Evolutionary conservation across 2,797 vertebrate genomes (phyloP).

Genomic region (Gallinago stenura): DNA sequence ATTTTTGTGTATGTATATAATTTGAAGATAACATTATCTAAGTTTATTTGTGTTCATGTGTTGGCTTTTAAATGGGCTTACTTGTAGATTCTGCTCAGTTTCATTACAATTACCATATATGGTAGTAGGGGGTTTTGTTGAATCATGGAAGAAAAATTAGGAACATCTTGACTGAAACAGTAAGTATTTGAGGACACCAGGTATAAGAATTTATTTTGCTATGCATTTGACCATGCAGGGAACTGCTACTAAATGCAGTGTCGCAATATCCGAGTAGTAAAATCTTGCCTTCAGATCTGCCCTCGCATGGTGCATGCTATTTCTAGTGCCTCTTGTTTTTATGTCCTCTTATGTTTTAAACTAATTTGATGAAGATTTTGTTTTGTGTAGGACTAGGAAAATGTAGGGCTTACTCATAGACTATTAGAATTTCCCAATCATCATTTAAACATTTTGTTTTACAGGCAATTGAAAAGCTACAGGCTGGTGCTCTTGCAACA

Average conservation of each 20-base stretch:
- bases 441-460: slow-evolving; percentile 63
- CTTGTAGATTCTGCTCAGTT: not conserved
- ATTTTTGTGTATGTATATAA: not conserved
- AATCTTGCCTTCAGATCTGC: not conserved
- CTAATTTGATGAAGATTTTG: not conserved
- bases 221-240: not conserved
- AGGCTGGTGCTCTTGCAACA: slow-evolving; percentile 92
- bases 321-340: not conserved
- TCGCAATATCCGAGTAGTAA: not conserved
- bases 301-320: not conserved
- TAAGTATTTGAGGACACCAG: not conserved
- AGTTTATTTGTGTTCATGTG: not conserved
- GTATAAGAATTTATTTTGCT: not conserved
- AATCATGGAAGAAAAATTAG: not conserved
- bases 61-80: not conserved
- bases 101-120: not conserved
- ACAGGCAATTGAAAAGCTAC: slow-evolving; percentile 95
- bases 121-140: not conserved
- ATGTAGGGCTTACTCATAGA: not conserved
- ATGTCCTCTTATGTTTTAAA: not conserved
- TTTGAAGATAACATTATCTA: not conserved
- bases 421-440: not conserved
- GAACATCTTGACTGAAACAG: not conserved
- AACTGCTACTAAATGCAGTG: not conserved
- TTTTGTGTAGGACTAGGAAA: not conserved